Evolutionary conservation across 2,113 vertebrate species (phyloP), one percentile per base, ranked within the genome.

Genomic region (Archocentrus centrarchus): DNA sequence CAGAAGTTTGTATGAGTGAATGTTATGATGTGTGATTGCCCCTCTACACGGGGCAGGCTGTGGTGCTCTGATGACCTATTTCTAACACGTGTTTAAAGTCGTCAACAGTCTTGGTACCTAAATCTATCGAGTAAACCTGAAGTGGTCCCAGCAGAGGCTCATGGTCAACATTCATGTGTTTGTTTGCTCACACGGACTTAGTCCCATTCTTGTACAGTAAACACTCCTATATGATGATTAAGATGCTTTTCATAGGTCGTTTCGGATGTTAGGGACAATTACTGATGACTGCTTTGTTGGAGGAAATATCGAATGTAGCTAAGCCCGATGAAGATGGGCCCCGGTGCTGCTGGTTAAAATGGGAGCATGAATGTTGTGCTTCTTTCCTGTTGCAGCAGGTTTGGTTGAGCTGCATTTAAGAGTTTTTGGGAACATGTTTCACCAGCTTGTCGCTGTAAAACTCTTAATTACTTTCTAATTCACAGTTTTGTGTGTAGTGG

Each of bases 1-100:
- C 5, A 13, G 11, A 0, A 2, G 14, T 50, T 68, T 47, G 14
- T 27, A 39, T 44, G 14, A 44, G 13, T 66, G 41, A 66, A 66
- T 66, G 62, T 41, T 15, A 7, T 44, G 13, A 17, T 0, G 37
- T 44, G 63, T 27, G 41, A 30, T 30, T 2, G 3, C 44, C 2
- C 8, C n/a, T 22, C n/a, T 68, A 5, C 24, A 11, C 15, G 6
- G 22, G 27, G 14, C 41, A 10, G 41, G 39, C 11, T 44, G 18
- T 1, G 11, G 0, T 0, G 0, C 35, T 47, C 44, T 47, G 44
- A 47, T 5, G 6, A 47, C 44, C 44, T 7, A 5, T 5, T 47
- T 5, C 41, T 44, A 13, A 11, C 39, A 15, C 10, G 14, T 47
- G 44, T 47, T 47, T 47, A 17, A 44, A 44, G 41, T 44, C 4